phyloP scores from a whole-genome alignment of 2,888 invertebrate genomes.

The Anagyrus pseudococci region DNA sequence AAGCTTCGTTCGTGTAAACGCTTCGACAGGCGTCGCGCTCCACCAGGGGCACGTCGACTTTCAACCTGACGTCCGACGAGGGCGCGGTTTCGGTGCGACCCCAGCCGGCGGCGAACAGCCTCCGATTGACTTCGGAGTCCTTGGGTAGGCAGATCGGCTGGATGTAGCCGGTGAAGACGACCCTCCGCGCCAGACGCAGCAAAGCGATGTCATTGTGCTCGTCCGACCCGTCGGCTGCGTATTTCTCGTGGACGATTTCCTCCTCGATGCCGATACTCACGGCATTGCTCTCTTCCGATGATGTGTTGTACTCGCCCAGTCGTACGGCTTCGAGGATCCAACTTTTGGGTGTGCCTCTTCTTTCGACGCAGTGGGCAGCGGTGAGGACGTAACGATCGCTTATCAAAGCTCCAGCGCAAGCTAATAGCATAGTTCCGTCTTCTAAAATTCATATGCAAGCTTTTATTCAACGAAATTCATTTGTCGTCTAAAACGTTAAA shows the following conservation, averaged over 20 bases:
- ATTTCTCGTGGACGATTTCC: background rate
- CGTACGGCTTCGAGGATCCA: too few species aligned
- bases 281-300: too few species aligned
- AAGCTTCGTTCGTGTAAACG: background rate
- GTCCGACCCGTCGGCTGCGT: background rate
- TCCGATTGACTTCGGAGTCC: background rate
- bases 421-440: too few species aligned
- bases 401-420: too few species aligned
- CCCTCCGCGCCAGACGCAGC: background rate
- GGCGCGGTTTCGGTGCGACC: background rate
- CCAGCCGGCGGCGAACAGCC: background rate
- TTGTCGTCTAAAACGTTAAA: too few species aligned
- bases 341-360: too few species aligned
- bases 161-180: background rate
- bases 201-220: background rate
- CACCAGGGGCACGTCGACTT: background rate
- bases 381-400: too few species aligned
- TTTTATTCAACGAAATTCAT: too few species aligned
- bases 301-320: too few species aligned
- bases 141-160: constrained; percentile 1
- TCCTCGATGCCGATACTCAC: too few species aligned
- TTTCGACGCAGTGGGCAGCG: too few species aligned
- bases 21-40: background rate
- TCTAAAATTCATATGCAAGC: too few species aligned
- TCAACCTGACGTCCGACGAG: background rate